Evolutionary conservation across 2,113 vertebrate genomes (phyloP).

Genomic region (Sapajus apella): DNA sequence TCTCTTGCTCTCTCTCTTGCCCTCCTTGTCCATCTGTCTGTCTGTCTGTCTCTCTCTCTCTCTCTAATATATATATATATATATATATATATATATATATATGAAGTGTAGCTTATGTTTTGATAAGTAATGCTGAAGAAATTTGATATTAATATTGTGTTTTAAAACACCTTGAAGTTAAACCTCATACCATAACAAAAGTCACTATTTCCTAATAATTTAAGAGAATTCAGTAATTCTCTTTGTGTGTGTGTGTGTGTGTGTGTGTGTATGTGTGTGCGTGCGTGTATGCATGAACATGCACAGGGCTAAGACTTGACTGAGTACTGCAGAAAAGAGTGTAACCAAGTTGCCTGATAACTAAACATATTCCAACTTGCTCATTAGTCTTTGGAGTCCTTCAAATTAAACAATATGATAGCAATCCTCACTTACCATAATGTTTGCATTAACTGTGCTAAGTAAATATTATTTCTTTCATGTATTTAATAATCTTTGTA

Average conservation of each 20-base stretch:
- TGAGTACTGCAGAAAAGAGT: neutral
- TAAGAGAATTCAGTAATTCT: too few relatives aligned
- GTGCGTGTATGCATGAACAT: fast-evolving
- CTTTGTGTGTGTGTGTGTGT: neutral
- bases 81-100: neutral
- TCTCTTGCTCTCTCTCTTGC: too few relatives aligned
- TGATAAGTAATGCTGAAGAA: neutral
- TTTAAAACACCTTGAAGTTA: neutral
- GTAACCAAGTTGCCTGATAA: neutral
- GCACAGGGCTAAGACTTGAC: neutral
- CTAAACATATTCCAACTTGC: neutral
- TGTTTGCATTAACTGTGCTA: too few relatives aligned
- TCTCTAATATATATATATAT: neutral
- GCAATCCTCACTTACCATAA: neutral
- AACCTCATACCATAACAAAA: neutral
- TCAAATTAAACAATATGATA: neutral
- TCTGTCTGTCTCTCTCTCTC: too few relatives aligned
- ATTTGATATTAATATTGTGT: neutral
- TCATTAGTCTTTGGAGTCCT: neutral
- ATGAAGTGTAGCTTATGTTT: neutral
- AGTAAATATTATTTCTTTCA: neutral
- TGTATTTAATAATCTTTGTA: neutral
- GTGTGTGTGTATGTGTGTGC: neutral
- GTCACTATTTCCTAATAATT: neutral
- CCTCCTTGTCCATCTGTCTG: too few relatives aligned